Conservation (phyloP, 2,888 invertebrate species). For the Scrobipalpa atriplicella region DNA sequence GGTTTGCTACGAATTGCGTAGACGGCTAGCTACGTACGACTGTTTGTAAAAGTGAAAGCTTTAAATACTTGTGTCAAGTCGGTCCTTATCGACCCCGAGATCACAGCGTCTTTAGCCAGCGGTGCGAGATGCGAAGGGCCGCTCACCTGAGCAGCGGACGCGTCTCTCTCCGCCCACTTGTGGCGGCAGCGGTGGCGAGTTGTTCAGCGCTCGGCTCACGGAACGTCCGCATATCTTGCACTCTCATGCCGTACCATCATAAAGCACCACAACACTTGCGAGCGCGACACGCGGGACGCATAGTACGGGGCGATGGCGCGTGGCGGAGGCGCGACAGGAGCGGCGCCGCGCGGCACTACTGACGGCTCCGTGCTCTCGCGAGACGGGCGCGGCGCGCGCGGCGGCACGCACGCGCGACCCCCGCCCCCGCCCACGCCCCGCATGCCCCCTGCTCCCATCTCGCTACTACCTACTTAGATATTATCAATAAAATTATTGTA, state of each 20-base stretch:
- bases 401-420: slow-evolving; percentile 62
- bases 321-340: slow-evolving; percentile 47
- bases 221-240: slow-evolving; percentile 79
- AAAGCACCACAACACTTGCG: slow-evolving; percentile 77
- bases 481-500: slow-evolving; percentile 82
- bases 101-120: slow-evolving; percentile 64
- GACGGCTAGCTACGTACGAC: slow-evolving; percentile 36
- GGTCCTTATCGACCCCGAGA: slow-evolving; percentile 72
- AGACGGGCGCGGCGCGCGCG: slow-evolving; percentile 66
- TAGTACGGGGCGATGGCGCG: slow-evolving; percentile 53
- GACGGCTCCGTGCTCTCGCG: slow-evolving; percentile 55
- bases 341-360: slow-evolving; percentile 65
- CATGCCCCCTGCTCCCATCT: slow-evolving; percentile 69
- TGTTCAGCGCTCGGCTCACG: slow-evolving; percentile 66
- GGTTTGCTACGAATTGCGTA: slow-evolving; percentile 42
- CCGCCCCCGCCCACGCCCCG: slow-evolving; percentile 39
- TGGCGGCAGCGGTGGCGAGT: slow-evolving; percentile 58
- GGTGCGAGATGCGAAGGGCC: slow-evolving; percentile 66
- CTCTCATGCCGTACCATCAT: slow-evolving; percentile 79
- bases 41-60: slow-evolving; percentile 21
- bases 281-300: slow-evolving; percentile 72
- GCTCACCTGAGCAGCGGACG: slow-evolving; percentile 76
- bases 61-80: slow-evolving; percentile 28
- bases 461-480: slow-evolving; percentile 76
- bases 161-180: slow-evolving; percentile 77